Base-by-base conservation (phyloP, 2,113 vertebrate genomes). In the Malaclemys terrapin region DNA sequence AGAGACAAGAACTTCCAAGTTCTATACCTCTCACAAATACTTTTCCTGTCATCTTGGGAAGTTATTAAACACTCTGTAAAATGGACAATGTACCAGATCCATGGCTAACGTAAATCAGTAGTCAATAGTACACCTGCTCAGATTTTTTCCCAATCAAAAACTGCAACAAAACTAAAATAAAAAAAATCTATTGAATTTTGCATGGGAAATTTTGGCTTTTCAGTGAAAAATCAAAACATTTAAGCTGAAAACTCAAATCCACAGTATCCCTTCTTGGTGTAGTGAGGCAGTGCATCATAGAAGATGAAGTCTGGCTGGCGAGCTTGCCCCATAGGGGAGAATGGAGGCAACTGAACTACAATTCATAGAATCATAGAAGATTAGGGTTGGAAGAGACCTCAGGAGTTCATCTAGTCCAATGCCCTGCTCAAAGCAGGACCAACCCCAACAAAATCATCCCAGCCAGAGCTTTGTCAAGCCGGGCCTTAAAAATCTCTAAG, bases 21-120 rank as follows among this genome's bases (percentile, higher is more conserved):
- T 72, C 69, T 38, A 22, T 8, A 38, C 19, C 69, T 72, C 19
- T 72, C 69, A 20, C 17, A 17, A 22, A n/a, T 42, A 76, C 38
- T 42, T 0, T 35, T 16, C 59, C 84, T 56, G 16, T 4, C 49
- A 0, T 4, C 2, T 80, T 90, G 5, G 0, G 22, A 84, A 92
- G 4, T 53, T 19, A 5, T 75, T 3, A 54, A 80, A 50, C 3
- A 20, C 10, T 31, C 17, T 3, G 50, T 27, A 92, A 54, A 84
- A 10, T 25, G 42, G 38, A 45, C 12, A 45, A 69, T 69, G 62
- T n/a, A 69, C 8, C 62, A n/a, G 16, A 69, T 69, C 35, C 35
- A 19, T 69, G 16, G 17, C n/a, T n/a, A n/a, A 8, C 35, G 3
- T 3, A 87, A 92, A 82, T 38, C 49, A 17, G 1, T 56, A 45